Percentiles rank a stretch among this genome's conserved stretches.
phyloP scores from a whole-genome alignment of 2,888 invertebrate genomes.

The Oscheius myriophilus region DNA sequence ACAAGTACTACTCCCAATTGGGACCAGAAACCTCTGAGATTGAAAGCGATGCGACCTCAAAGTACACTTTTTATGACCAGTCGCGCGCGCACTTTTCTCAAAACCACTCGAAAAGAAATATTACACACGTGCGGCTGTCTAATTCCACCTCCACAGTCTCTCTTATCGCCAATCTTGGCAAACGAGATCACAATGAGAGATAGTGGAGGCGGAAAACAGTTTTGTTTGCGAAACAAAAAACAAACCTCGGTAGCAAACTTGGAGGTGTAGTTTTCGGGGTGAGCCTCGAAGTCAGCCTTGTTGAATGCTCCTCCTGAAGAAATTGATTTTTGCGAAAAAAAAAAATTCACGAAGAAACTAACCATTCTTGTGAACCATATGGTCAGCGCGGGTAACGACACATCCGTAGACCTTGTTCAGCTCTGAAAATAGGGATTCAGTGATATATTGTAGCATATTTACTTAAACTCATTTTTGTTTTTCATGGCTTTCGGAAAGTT shows the following conservation, averaged over 20 bases:
- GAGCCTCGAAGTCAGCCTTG: conserved; percentile 86
- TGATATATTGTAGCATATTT: too few species aligned
- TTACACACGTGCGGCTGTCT: too few species aligned
- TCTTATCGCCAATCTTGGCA: too few species aligned
- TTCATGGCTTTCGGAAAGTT: background rate
- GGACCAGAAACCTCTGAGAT: too few species aligned
- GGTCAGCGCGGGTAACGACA: conserved; percentile 91
- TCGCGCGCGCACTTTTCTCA: too few species aligned
- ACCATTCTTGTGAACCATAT: conserved; percentile 89
- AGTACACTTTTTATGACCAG: too few species aligned
- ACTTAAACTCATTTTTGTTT: too few species aligned
- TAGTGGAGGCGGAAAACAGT: background rate
- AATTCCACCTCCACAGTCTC: too few species aligned
- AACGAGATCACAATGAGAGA: too few species aligned
- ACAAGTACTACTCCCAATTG: too few species aligned
- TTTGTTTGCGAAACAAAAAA: background rate
- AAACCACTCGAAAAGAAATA: too few species aligned
- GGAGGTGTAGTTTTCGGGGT: conserved; percentile 92
- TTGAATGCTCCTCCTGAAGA: conserved; percentile 92
- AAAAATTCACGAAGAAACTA: conserved; percentile 1
- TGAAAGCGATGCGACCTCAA: too few species aligned
- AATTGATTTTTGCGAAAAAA: conserved; percentile 33
- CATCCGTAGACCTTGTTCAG: conserved; percentile 95
- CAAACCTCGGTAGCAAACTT: conserved; percentile 88
- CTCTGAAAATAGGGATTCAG: conserved; percentile 75